A percentile compares a stretch with the other conserved stretches of the same genome.
phyloP scores from a whole-genome alignment of 2,113 vertebrate genomes.

The Mastomys natalensis region DNA sequence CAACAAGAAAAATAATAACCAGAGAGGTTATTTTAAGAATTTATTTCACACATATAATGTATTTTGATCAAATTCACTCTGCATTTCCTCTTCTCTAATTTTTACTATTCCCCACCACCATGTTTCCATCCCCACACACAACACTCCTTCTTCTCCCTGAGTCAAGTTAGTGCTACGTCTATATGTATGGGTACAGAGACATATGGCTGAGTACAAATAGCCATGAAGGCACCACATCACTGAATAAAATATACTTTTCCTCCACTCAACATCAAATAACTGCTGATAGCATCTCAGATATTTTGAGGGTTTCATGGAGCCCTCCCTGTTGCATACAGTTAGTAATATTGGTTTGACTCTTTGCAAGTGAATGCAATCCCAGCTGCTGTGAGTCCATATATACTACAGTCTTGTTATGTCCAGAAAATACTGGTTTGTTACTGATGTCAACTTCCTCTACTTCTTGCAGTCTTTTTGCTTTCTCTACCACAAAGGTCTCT shows the following conservation, averaged over 20 bases:
- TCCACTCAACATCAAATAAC: neutral
- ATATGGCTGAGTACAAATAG: no score
- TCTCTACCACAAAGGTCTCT: neutral
- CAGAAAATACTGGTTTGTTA: neutral
- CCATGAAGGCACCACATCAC: neutral
- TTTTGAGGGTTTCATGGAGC: fast-evolving
- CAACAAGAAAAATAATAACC: neutral
- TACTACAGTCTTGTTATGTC: neutral
- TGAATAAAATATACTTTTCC: neutral
- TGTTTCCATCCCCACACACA: no score
- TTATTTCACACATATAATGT: neutral
- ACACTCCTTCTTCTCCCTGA: neutral
- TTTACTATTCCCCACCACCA: neutral
- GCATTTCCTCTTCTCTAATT: neutral
- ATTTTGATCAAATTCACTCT: neutral
- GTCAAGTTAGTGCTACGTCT: no score
- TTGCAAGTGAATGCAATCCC: neutral
- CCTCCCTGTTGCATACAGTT: neutral
- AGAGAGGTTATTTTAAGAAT: neutral
- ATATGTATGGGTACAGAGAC: neutral
- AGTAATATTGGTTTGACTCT: neutral
- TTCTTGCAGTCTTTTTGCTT: neutral
- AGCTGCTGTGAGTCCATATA: neutral
- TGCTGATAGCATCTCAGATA: neutral
- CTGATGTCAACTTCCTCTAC: neutral